These are phyloP conservation scores for Lindbergichthys nudifrons DNA, from an alignment of 2,797 vertebrate species.

Conservation along the genomic window DNA sequence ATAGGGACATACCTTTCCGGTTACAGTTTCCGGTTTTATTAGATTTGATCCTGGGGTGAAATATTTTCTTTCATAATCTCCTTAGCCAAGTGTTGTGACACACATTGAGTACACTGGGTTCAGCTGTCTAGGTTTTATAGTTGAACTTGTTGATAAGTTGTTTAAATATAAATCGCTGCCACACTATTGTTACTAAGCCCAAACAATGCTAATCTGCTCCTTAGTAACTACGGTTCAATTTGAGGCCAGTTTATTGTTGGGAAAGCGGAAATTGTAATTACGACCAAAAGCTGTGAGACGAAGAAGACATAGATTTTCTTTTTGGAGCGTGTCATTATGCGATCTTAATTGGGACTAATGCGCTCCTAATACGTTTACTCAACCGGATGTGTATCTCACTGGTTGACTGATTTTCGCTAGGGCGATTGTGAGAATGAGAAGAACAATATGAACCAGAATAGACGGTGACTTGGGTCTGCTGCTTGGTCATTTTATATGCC, in stretches of 20 bases:
- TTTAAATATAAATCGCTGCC: slow-evolving; percentile 55
- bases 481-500: slow-evolving; percentile 11
- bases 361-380: slow-evolving; percentile 2
- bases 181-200: slow-evolving; percentile 52
- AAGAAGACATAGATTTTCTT: slow-evolving; percentile 17
- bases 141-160: slow-evolving; percentile 32
- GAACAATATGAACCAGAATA: not conserved
- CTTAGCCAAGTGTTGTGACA: slow-evolving; percentile 44
- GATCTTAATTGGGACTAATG: slow-evolving; percentile 33
- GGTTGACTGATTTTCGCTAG: not conserved
- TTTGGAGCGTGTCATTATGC: slow-evolving; percentile 31
- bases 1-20: not conserved
- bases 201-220: slow-evolving; percentile 56
- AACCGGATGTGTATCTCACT: not conserved
- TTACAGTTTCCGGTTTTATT: slow-evolving; percentile 21
- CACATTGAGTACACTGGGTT: slow-evolving; percentile 18
- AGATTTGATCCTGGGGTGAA: slow-evolving; percentile 29
- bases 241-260: slow-evolving; percentile 26
- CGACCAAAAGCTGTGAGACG: slow-evolving; percentile 15
- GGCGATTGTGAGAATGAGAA: not conserved
- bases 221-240: slow-evolving; percentile 55
- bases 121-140: slow-evolving; percentile 38
- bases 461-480: not conserved
- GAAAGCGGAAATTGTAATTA: slow-evolving; percentile 43
- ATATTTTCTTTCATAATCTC: slow-evolving; percentile 45